These are phyloP conservation scores for Bagarius yarrelli DNA, from an alignment of 2,113 vertebrate genomes.

Conservation along the genomic window DNA sequence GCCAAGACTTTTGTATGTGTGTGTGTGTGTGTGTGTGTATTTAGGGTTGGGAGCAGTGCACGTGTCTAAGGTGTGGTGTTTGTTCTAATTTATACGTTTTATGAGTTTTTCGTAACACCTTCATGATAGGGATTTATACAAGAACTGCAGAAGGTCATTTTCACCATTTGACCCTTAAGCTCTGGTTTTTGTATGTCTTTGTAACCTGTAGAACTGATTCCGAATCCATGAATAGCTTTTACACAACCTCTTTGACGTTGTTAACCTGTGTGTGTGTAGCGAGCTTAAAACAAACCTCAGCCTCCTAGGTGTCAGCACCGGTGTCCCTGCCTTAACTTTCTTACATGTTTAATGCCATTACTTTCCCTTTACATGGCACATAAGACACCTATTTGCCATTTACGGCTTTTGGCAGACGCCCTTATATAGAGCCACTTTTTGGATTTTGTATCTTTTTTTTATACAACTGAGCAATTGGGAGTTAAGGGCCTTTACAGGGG, in stretches of 20 bases:
- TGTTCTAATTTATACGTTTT: constrained; percentile 10
- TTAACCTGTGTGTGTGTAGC: constrained; percentile 45
- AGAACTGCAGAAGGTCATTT: background rate
- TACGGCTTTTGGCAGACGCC: no score
- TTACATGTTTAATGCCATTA: no score
- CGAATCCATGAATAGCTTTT: constrained; percentile 40
- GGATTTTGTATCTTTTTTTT: no score
- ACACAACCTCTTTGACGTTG: constrained; percentile 54
- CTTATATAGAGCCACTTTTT: no score
- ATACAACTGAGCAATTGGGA: no score
- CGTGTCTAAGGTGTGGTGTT: background rate
- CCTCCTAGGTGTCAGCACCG: background rate
- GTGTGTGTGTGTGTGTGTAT: constrained; percentile 3
- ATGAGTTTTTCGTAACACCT: constrained; percentile 16
- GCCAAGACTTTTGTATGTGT: constrained; percentile 3
- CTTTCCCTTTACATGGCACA: no score
- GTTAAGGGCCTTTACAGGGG: no score
- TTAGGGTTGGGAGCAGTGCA: background rate
- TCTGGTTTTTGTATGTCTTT: constrained; percentile 48
- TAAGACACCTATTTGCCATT: no score
- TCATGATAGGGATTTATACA: background rate
- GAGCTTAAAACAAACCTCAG: constrained; percentile 16
- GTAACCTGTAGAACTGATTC: constrained; percentile 40
- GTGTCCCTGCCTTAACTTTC: no score
- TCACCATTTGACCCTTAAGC: background rate